phyloP scores from a whole-genome alignment of 2,888 invertebrate species.

The Leucophenga maculata region DNA sequence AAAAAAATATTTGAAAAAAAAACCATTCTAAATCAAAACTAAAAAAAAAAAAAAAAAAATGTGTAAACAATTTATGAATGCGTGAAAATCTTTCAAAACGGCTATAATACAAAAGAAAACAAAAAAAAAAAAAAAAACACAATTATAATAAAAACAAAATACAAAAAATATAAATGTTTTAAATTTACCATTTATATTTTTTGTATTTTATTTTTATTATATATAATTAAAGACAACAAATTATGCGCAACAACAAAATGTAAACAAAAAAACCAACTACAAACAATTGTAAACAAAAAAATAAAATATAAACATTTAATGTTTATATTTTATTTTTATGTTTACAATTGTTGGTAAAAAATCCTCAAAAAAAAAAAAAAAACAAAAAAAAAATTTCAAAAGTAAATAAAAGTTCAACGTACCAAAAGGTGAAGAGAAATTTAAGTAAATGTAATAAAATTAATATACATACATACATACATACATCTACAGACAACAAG shows the following conservation, averaged over 20 bases:
- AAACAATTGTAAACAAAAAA: constrained; percentile 28
- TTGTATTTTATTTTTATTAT: too few relatives aligned
- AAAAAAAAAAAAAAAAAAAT: constrained; percentile 17
- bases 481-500: background rate
- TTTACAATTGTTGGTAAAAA: background rate
- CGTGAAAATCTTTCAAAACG: constrained; percentile 28
- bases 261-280: constrained; percentile 35
- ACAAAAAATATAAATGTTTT: too few relatives aligned
- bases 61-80: constrained; percentile 28
- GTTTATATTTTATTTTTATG: constrained; percentile 34
- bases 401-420: background rate
- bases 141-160: constrained; percentile 39
- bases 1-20: background rate
- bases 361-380: background rate
- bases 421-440: background rate
- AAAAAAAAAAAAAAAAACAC: constrained; percentile 20
- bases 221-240: constrained; percentile 18
- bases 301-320: constrained; percentile 46
- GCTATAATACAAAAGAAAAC: constrained; percentile 15
- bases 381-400: background rate
- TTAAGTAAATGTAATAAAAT: constrained; percentile 3
- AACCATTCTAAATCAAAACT: background rate
- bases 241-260: constrained; percentile 27
- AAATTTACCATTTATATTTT: constrained; percentile 25
- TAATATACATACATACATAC: constrained; percentile 29